Base-by-base conservation (phyloP, 92 coral and sea anemone genomes). In the Scolanthus callimorphus region DNA sequence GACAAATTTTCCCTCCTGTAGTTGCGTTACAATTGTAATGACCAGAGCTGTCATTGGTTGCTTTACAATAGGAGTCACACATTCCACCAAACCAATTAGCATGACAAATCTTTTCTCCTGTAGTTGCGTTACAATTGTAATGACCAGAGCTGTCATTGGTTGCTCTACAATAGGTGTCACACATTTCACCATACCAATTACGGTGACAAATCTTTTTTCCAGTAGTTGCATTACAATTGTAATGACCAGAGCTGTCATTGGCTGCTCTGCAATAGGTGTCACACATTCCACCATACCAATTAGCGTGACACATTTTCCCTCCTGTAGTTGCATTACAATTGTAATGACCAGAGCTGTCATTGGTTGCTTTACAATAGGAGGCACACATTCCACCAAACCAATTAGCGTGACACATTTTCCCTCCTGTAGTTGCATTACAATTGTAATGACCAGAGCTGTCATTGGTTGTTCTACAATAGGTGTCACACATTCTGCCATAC, bases 131-230 rank as follows among this genome's bases (percentile, higher is more conserved):
- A 25, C 96, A 84, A n/a, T 23, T 70, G 60, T 70, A 88, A 39
- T 76, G 84, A 0, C 74, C 78, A 4, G 4, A 13, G 0, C 24
- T 19, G 29, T 80, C 74, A 52, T 79, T 51, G 24, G 48, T 70
- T 1, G 71, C 20, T 9, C 26, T 26, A 55, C 96, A 88, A 34
- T 31, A 51, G 2, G 50, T 69, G 11, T 55, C 59, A 45, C 96
- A 88, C 43, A 46, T 64, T 11, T 50, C 29, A 15, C 91, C 97
- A 49, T 75, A 80, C 88, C 91, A 89, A 28, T 70, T 83, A 20
- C 46, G 29, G 27, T 47, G 60, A 63, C 95, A 90, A 11, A 64
- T 19, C 27, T 74, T 73, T 24, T 24, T 44, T 54, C 72, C 67
- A 70, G 59, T 49, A 15, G 26, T 38, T 12, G 64, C 19, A 65